Evolutionary conservation across 2,888 invertebrate genomes (phyloP), one percentile per base, ranked within the genome.

Genomic region (Macroteleia sp.): DNA sequence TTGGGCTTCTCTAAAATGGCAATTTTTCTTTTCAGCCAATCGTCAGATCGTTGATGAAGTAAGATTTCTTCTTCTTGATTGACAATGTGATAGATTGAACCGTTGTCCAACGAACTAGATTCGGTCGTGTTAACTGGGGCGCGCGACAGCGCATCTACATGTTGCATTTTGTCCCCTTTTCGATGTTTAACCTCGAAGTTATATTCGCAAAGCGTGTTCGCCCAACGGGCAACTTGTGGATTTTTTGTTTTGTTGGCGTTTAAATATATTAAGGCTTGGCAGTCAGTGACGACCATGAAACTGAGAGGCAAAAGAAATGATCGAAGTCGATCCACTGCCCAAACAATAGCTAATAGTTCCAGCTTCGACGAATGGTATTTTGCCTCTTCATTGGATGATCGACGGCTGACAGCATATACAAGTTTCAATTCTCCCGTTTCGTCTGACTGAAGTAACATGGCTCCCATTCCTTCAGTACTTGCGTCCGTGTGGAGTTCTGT

Each of bases 191-290:
- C 28, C 12, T 56, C 30, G 14, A 50, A 75, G 3, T 76, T 41
- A n/a, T 62, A 76, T 30, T 76, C 62, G 36, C 66, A 41, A 3
- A 66, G 14, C 12, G 39, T 10, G 10, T 17, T 44, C 1, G 44
- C 32, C 80, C 78, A 81, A n/a, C 81, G 76, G 10, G 67, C 74
- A 8, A 80, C 75, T 14, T 83, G 82, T 2, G 82, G 67, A 32
- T 81, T 79, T 30, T 52, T 62, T 1, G 80, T 81, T 20, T 80
- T 81, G 10, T 69, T n/a, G 0, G 74, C 32, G 25, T 32, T 32
- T 32, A 32, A 32, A 16, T 36, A 36, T 4, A 54, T 16, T 8
- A 54, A 22, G 1, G 36, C 52, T 25, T 54, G 50, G 25, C 50
- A 85, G 22, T 62, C 54, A 1, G 39, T 56, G 2, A 56, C 25